Conservation (phyloP, 2,797 vertebrate species). For the Pelodytes ibericus region DNA sequence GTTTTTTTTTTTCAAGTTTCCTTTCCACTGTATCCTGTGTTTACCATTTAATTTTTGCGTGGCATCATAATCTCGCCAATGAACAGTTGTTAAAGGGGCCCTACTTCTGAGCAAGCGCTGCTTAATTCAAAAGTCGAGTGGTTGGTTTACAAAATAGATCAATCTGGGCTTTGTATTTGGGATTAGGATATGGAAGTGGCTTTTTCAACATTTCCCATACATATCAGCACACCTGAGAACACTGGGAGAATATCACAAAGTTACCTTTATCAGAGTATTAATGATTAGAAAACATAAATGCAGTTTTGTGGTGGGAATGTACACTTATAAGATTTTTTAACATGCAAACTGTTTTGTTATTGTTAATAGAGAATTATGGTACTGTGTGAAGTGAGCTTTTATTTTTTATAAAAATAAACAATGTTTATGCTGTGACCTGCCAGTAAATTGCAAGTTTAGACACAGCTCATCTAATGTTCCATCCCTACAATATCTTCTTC, state of each 20-base stretch:
- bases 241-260: conserved; percentile 17
- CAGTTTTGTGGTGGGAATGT: neutral
- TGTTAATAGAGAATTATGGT: too few relatives aligned
- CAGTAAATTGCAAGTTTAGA: too few relatives aligned
- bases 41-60: conserved; percentile 66
- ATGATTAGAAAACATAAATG: neutral
- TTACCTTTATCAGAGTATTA: too few relatives aligned
- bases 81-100: conserved; percentile 63
- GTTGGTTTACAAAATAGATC: conserved; percentile 66
- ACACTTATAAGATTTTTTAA: neutral
- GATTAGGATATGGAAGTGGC: conserved; percentile 64
- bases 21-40: conserved; percentile 59
- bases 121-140: conserved; percentile 60
- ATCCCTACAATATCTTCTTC: too few relatives aligned
- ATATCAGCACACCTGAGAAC: conserved; percentile 65
- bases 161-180: conserved; percentile 69
- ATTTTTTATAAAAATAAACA: too few relatives aligned
- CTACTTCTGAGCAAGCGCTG: conserved; percentile 63
- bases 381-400: too few relatives aligned
- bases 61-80: conserved; percentile 69
- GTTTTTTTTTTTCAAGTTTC: conserved; percentile 67
- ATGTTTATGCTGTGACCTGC: too few relatives aligned
- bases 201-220: conserved; percentile 67
- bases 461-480: too few relatives aligned
- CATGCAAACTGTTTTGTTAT: too few relatives aligned